Evolutionary conservation across 2,797 vertebrate species (phyloP), one percentile per base, ranked within the genome.

Genomic region (Gobio occitaniae): DNA sequence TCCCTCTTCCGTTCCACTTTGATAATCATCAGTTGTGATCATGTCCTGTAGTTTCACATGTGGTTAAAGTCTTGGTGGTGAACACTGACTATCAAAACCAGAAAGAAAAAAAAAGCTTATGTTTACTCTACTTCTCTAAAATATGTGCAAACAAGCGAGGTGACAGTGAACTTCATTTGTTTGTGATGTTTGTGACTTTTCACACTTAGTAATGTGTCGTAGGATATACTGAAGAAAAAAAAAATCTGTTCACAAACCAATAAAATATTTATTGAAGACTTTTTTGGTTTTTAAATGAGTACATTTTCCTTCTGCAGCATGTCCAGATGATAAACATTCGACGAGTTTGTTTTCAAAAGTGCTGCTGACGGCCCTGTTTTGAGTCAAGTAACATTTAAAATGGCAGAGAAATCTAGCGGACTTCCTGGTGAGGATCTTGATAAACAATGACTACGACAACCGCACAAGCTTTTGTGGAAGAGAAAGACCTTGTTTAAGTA

Each of bases 371-470:
- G 32, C 61, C 50, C n/a, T 47, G 61, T 36, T 47, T 74, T 59
- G 19, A 11, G 17, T 68, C 70, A 78, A 56, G n/a, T 50, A 47
- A 4, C 11, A 75, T 87, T 76, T 74, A 50, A 54, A 80, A 52
- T 59, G 68, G 4, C n/a, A 52, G 82, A 75, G 70, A 77, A 77
- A 84, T 87, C 68, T 59, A 84, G 48, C 48, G 21, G 71, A 87
- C 71, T 82, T 82, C 86, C 83, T 85, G 47, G 72, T 84, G 63
- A 78, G 32, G 66, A 83, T 29, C 36, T 29, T 9, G 32, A 72
- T 78, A 84, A 72, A 69, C 38, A 54, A 76, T 32, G 78, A 86
- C 85, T 88, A 91, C 91, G 80, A 90, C 80, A 89, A 93, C 90
- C 81, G 82, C 11, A 84, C 78, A 80, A 61, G 85, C 54, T 59